phyloP scores from a whole-genome alignment of 2,113 vertebrate species.

The Nanorana parkeri region DNA sequence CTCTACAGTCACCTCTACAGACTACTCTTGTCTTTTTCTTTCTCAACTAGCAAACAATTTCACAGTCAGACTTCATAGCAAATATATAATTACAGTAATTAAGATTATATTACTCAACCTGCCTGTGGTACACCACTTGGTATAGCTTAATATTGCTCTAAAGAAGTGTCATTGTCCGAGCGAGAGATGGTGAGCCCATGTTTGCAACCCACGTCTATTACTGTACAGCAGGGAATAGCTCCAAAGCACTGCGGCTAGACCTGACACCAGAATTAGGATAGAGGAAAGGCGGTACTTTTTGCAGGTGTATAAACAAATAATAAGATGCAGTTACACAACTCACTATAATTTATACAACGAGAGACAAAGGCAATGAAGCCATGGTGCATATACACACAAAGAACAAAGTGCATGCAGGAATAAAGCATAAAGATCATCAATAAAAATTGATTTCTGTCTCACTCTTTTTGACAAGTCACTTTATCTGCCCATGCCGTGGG shows the following conservation, averaged over 20 bases:
- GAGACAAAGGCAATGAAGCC: conserved; percentile 27
- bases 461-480: conserved; percentile 34
- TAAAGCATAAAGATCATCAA: conserved; percentile 19
- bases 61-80: conserved; percentile 4
- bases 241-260: neutral
- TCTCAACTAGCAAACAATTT: conserved; percentile 33
- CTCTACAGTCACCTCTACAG: conserved; percentile 19
- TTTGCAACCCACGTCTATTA: conserved; percentile 18
- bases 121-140: conserved; percentile 23
- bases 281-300: neutral
- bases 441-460: conserved; percentile 48
- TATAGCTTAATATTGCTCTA: conserved; percentile 25
- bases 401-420: conserved; percentile 29
- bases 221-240: conserved; percentile 26
- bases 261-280: neutral
- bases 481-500: conserved; percentile 38
- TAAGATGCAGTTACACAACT: conserved; percentile 15
- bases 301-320: conserved; percentile 20
- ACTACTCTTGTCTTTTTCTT: conserved; percentile 48
- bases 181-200: conserved; percentile 1
- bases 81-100: conserved; percentile 51
- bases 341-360: conserved; percentile 30
- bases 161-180: conserved; percentile 40
- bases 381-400: conserved; percentile 12
- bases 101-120: conserved; percentile 45